These are phyloP conservation scores for Aldrovandia affinis DNA, from an alignment of 2,797 vertebrate species.

Conservation along the genomic window DNA sequence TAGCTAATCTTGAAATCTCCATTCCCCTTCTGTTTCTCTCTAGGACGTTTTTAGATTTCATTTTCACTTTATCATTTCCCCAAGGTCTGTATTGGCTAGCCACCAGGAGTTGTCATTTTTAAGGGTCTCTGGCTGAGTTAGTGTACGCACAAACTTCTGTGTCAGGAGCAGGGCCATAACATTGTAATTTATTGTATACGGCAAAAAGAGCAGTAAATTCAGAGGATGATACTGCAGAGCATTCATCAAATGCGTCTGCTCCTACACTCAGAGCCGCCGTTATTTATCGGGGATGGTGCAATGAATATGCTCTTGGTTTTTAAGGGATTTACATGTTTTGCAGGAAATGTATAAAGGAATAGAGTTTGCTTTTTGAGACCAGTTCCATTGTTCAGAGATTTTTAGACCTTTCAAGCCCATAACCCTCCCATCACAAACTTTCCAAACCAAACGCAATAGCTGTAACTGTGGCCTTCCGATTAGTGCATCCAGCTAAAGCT, in stretches of 20 bases:
- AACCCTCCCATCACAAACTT: not conserved
- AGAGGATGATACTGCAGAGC: not conserved
- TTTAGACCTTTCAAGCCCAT: no score
- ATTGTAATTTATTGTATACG: not conserved
- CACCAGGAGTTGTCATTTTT: not conserved
- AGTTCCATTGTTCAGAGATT: not conserved
- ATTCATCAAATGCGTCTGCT: not conserved
- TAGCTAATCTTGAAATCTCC: not conserved
- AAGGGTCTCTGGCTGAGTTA: not conserved
- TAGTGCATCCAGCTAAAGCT: no score
- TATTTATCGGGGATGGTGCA: not conserved
- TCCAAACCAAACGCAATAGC: not conserved
- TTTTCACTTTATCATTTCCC: not conserved
- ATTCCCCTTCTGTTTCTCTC: not conserved
- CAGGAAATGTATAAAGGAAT: not conserved
- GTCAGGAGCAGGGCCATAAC: not conserved
- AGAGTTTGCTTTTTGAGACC: not conserved
- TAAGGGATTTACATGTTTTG: not conserved
- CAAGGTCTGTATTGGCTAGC: not conserved
- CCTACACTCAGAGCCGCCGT: not conserved
- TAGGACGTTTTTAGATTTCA: not conserved
- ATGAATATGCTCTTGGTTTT: not conserved
- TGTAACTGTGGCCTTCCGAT: not conserved
- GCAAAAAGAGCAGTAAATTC: slow-evolving; percentile 16
- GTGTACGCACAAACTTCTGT: not conserved